A percentile compares a stretch with the other conserved stretches of the same genome.
These are phyloP conservation scores for Phymatocera aterrima DNA, from an alignment of 2,888 invertebrate genomes.

Conservation along the genomic window DNA sequence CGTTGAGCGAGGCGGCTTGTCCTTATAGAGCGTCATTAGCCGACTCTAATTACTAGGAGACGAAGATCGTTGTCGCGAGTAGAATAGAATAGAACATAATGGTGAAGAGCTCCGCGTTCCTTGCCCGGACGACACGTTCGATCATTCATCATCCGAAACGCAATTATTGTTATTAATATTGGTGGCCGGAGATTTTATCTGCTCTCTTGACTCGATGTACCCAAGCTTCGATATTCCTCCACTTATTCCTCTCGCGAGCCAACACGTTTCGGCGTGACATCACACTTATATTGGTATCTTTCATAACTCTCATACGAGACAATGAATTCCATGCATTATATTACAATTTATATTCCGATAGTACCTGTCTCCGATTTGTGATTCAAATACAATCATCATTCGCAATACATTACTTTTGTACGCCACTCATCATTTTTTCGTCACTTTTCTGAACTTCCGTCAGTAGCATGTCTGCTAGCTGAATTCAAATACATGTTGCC, in stretches of 20 bases:
- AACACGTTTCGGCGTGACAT: constrained; percentile 31
- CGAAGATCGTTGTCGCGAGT: constrained; percentile 65
- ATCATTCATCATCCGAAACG: constrained; percentile 63
- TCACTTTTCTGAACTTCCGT: neutral
- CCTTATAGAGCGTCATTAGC: constrained; percentile 65
- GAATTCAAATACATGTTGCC: no score
- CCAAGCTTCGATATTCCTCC: constrained; percentile 3
- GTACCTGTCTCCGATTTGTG: neutral
- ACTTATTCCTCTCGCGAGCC: constrained; percentile 23
- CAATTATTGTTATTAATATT: constrained; percentile 70
- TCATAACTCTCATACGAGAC: neutral
- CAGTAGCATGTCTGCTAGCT: neutral
- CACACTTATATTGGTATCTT: constrained; percentile 19
- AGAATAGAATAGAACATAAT: constrained; percentile 54
- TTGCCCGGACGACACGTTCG: constrained; percentile 57
- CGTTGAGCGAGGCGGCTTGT: constrained; percentile 55
- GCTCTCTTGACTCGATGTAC: constrained; percentile 33
- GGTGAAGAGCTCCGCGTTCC: constrained; percentile 48
- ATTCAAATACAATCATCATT: neutral
- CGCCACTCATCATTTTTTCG: neutral
- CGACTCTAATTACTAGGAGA: constrained; percentile 65
- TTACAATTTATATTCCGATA: neutral
- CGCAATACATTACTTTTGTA: neutral
- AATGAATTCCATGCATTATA: no score
- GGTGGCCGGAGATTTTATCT: constrained; percentile 50